Evolutionary conservation across 2,113 vertebrate species (phyloP), one percentile per base, ranked within the genome.

Genomic region (Takifugu bimaculatus): DNA sequence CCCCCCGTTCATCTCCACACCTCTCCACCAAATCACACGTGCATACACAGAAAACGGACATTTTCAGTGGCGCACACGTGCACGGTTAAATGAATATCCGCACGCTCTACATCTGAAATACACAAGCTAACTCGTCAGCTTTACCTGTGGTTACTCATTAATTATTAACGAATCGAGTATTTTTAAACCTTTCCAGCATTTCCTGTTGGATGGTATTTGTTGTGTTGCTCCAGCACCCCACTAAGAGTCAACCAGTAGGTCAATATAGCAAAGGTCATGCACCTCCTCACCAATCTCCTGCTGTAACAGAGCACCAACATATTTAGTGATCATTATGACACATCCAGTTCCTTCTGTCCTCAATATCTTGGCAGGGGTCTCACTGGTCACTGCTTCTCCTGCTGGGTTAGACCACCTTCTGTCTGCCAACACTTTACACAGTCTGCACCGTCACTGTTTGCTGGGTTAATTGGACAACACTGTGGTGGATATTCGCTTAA

Each of bases 291-390:
- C 85, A 80, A 67, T 88, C 87, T 85, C 81, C 81, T 70, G 70
- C 87, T 82, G 85, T 78, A 88, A 83, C 66, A 80, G 85, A 85
- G 79, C 84, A 74, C 77, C 65, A 57, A 77, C 79, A 87, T 81
- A 76, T 89, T 90, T 83, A 89, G 85, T 79, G 82, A 77, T 88
- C 85, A 90, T 89, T 85, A 90, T 79, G 68, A 81, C 57, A 65
- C 63, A 26, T 64, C 55, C 74, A 63, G 73, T 53, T 77, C 67
- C 59, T 57, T 71, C 77, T 78, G 65, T 79, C 82, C 81, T 84
- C 77, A 74, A 72, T 81, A 68, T 72, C 82, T 55, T 75, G 54
- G 81, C 73, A 66, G 85, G 86, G 81, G 82, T 75, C 74, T 77
- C 48, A 67, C 68, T 63, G 74, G 76, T 64, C 68, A 78, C 50